These are phyloP conservation scores for Brevimyrus niger DNA, from an alignment of 2,113 vertebrate genomes.

Conservation along the genomic window DNA sequence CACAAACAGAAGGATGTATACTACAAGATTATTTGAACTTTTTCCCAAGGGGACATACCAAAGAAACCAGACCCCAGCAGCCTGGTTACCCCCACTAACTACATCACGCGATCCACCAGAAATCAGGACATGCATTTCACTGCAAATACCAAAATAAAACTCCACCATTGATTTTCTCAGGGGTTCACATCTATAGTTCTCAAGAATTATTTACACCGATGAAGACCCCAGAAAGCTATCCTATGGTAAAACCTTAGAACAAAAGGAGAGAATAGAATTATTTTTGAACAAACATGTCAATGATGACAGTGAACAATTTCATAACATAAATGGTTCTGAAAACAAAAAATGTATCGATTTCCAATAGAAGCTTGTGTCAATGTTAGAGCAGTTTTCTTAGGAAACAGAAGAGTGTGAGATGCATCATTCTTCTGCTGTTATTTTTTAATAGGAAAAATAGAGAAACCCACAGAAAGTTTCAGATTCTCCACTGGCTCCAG, in stretches of 20 bases:
- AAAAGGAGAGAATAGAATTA: background rate
- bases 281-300: background rate
- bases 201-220: background rate
- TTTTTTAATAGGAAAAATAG: background rate
- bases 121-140: background rate
- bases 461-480: background rate
- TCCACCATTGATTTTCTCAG: background rate
- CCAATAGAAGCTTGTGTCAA: background rate
- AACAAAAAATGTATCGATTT: background rate
- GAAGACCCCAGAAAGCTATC: background rate
- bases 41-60: background rate
- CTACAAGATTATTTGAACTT: background rate
- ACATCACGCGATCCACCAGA: background rate
- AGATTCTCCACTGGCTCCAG: background rate
- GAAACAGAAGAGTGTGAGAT: background rate
- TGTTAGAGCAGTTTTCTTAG: background rate
- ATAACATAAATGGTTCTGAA: background rate
- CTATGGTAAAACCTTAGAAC: background rate
- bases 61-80: background rate
- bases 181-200: background rate
- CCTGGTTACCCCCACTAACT: background rate
- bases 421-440: background rate
- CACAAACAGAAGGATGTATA: background rate
- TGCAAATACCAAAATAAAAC: background rate
- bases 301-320: background rate